Conservation (phyloP, 2,888 invertebrate genomes). For the Parnassius smintheus region DNA sequence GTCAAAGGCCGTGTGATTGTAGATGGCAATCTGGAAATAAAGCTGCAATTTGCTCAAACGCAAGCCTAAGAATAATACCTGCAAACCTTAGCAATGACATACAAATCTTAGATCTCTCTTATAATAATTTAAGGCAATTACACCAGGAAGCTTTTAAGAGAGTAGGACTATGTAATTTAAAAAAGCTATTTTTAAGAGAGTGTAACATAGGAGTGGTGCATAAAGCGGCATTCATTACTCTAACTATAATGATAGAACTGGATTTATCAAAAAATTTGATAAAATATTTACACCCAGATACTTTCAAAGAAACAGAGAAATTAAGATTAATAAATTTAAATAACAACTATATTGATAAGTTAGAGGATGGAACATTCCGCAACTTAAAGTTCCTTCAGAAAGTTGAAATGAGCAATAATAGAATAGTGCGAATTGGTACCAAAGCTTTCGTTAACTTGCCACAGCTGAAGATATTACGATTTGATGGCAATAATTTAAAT, state of each 20-base stretch:
- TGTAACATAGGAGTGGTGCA: conserved; percentile 87
- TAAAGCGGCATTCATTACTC: conserved; percentile 86
- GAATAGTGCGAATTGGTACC: conserved; percentile 85
- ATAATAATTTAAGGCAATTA: conserved; percentile 84
- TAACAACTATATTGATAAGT: conserved; percentile 86
- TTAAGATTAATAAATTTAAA: conserved; percentile 88
- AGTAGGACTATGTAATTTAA: conserved; percentile 88
- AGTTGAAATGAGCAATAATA: conserved; percentile 89
- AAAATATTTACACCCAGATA: conserved; percentile 83
- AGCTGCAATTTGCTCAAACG: conserved; percentile 89
- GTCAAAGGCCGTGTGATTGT: conserved; percentile 88
- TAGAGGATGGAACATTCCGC: conserved; percentile 88
- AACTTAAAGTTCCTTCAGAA: conserved; percentile 88
- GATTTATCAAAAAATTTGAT: conserved; percentile 90
- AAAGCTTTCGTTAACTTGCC: conserved; percentile 86
- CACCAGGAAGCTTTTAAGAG: conserved; percentile 85
- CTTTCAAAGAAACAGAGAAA: conserved; percentile 86
- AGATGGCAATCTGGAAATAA: conserved; percentile 93
- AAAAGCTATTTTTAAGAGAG: conserved; percentile 88
- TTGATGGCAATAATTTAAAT: conserved; percentile 88
- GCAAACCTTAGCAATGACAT: conserved; percentile 86
- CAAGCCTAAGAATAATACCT: conserved; percentile 85
- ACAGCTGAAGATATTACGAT: conserved; percentile 84
- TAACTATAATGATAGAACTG: conserved; percentile 90
- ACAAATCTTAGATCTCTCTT: conserved; percentile 87